Base-by-base conservation (phyloP, 1,140 invertebrate species). In the Pissodes strobi region DNA sequence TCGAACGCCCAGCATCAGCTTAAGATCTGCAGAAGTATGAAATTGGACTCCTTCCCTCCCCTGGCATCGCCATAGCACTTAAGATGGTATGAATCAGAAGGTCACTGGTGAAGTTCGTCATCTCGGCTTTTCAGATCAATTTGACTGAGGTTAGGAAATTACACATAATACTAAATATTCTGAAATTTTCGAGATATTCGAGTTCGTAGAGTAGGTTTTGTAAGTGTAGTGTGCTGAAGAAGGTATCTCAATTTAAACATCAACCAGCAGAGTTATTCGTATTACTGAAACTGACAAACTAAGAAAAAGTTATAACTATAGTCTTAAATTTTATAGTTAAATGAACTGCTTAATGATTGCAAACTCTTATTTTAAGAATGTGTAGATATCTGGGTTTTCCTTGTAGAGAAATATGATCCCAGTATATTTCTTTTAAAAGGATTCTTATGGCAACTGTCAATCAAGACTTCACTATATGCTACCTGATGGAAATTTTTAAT, bases 1-100 rank as follows among this genome's bases (percentile, higher is more conserved):
- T 76, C 86, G 89, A 72, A 93, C 90, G 75, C 88, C 90, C 65
- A 91, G 89, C 75, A 85, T 89, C 70, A 89, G 88, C 69, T 91
- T 90, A 72, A 83, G 86, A 70, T 87, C 87, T 66, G 89, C 89
- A 72, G 89, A 92, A 80, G 90, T 91, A 82, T 92, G 88, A 91
- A 82, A 82, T 77, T 77, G 81, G 83, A 80, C n/a, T n/a, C 82
- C 80, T 80, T 80, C 80, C 82, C 84, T 81, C 83, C 82, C 79
- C 81, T 69, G 65, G 70, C 67, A 67, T 58, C 69, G 66, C 69
- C 68, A 69, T 77, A 75, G 72, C 64, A 59, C 48, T 60, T 60
- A 55, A 45, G 58, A 55, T 58, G 66, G 52, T 58, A 63, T 38
- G 51, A 39, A 51, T 25, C 27, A 59, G 48, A 18, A 27, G 55